Evolutionary conservation across 2,888 invertebrate genomes (phyloP).

Genomic region (Drosophila mimica): DNA sequence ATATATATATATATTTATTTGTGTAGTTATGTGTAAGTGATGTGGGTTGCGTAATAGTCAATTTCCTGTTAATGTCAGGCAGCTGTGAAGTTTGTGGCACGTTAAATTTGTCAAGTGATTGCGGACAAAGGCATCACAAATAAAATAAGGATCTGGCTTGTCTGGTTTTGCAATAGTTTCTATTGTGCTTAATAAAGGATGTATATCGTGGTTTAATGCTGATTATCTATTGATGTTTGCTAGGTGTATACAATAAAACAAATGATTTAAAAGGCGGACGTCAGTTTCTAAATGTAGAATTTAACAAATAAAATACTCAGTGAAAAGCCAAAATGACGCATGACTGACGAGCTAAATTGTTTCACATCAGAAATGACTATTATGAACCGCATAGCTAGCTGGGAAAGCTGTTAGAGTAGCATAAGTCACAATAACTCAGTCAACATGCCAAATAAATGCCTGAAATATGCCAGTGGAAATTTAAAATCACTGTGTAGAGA

Average conservation of each 20-base stretch:
- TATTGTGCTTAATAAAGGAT: constrained; percentile 14
- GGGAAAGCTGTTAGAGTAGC: constrained; percentile 12
- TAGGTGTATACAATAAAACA: constrained; percentile 19
- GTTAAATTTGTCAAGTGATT: constrained; percentile 67
- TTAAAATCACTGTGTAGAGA: constrained; percentile 50
- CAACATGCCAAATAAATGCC: constrained; percentile 38
- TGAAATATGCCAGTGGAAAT: constrained; percentile 46
- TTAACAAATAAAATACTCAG: background rate
- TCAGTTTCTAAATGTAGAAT: constrained; percentile 6
- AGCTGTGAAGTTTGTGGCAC: constrained; percentile 52
- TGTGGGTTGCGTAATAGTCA: constrained; percentile 56
- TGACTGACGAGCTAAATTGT: constrained; percentile 24
- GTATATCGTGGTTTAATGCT: constrained; percentile 10
- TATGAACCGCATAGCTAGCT: constrained; percentile 24
- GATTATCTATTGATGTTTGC: constrained; percentile 4
- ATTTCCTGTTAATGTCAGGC: constrained; percentile 61
- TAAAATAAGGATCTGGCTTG: constrained; percentile 9
- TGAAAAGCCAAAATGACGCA: constrained; percentile 9
- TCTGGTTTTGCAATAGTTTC: constrained; percentile 20
- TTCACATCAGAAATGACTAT: constrained; percentile 24
- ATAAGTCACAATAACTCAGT: constrained; percentile 36
- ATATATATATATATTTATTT: constrained; percentile 1
- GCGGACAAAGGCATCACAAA: background rate
- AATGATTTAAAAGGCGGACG: constrained; percentile 23
- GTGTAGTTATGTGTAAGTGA: constrained; percentile 20